Base-by-base conservation (phyloP, 2,888 invertebrate species). In the Troides oblongomaculatus region DNA sequence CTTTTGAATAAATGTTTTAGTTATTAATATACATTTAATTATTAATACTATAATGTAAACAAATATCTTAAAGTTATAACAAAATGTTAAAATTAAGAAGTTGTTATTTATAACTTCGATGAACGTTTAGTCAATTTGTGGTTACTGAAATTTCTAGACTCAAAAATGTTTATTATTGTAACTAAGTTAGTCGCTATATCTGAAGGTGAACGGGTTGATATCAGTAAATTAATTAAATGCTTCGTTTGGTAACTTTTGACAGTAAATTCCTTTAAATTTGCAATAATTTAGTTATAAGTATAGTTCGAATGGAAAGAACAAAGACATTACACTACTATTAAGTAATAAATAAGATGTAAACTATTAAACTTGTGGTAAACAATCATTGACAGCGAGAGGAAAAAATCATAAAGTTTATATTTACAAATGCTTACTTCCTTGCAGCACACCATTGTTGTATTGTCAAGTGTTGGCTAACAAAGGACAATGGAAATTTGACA, bases 401-500 rank as follows among this genome's bases (percentile, higher is more conserved):
- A 18, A 56, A 56, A 56, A 56, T 25, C 3, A 25, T 56, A 56
- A 56, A 56, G 64, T 64, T 57, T 64, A 57, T 57, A 8, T 57
- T 64, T 64, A 17, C 57, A 64, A 50, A 50, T 21, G 18, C 64
- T 14, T 7, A 64, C 39, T 57, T 57, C 64, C 50, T 62, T 46
- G 46, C 23, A 21, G 8, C 21, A 8, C n/a, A 21, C 21, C 56
- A 56, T 56, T 56, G 56, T 56, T 21, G n/a, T 56, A 56, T 56
- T 8, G 43, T 14, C 43, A 43, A 17, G 14, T 6, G 10, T 17
- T 21, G 10, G 21, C 21, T n/a, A n/a, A 56, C 56, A 17, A 56
- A 7, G n/a, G 21, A 21, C 21, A 50, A 18, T 56, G 10, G n/a
- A 56, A 1, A 21, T 14, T 56, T 56, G 56, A 56, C 8, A 56